Percentiles rank a stretch among this genome's conserved stretches.
Evolutionary conservation across 1,140 invertebrate genomes (phyloP).

Genomic region (Diploscapter pachys): DNA sequence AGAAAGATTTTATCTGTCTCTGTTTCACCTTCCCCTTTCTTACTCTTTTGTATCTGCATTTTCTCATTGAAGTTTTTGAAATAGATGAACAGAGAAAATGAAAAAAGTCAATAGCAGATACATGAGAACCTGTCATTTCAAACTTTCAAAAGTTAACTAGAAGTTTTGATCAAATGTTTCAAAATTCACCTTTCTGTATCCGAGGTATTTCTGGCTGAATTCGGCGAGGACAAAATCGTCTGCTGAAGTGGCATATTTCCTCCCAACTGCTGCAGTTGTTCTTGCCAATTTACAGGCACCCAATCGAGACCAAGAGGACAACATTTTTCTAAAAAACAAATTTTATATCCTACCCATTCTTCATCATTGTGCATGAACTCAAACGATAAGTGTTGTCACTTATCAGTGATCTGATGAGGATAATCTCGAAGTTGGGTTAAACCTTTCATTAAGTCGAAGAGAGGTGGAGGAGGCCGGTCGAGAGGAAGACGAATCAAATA

Average conservation of each 20-base stretch:
- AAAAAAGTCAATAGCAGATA: too few relatives aligned
- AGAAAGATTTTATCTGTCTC: neutral
- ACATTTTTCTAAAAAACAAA: neutral
- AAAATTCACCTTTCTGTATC: slow-evolving; percentile 47
- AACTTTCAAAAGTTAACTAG: too few relatives aligned
- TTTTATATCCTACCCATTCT: neutral
- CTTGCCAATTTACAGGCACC: neutral
- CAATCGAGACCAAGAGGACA: neutral
- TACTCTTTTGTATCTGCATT: too few relatives aligned
- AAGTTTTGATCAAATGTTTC: neutral
- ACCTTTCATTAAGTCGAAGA: too few relatives aligned
- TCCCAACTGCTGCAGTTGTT: neutral
- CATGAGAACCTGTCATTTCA: neutral
- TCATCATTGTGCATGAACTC: too few relatives aligned
- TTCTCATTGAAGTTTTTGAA: too few relatives aligned
- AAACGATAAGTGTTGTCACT: too few relatives aligned
- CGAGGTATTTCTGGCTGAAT: slow-evolving; percentile 52
- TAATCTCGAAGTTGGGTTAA: too few relatives aligned
- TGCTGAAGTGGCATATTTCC: slow-evolving; percentile 10
- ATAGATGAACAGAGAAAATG: too few relatives aligned
- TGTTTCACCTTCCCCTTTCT: neutral
- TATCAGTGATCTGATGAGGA: too few relatives aligned
- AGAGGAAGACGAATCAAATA: too few relatives aligned
- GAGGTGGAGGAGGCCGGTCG: too few relatives aligned
- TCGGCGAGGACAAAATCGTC: slow-evolving; percentile 53